Evolutionary conservation across 2,888 invertebrate species (phyloP), one percentile per base, ranked within the genome.

Genomic region (Leptinotarsa rubiginosa): DNA sequence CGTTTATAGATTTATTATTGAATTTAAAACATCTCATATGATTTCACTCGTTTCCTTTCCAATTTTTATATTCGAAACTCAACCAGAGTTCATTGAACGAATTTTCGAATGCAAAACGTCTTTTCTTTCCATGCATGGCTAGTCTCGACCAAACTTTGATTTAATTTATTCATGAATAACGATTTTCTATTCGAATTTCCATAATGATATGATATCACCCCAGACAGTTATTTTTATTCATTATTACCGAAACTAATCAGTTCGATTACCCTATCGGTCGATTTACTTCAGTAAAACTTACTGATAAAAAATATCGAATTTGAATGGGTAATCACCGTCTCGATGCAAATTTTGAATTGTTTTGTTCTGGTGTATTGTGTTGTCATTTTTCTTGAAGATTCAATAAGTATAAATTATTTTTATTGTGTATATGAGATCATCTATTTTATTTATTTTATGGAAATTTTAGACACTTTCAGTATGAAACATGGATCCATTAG

Each of bases 31-130:
- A 41, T 12, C 41, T 41, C 10, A 10, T 2, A 41, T 41, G 10
- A 41, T 41, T 41, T 2, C 10, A 41, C 41, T 41, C 3, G 10
- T 41, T 41, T 41, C 10, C 2, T 41, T 41, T 41, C 41, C 2
- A 10, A 10, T 41, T 41, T 10, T 41, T 7, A 2, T 10, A 41
- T 41, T 41, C 3, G 41, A 41, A 41, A 41, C 41, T 12, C 41
- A 41, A 41, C 41, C 0, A 10, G 10, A 41, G 41, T 10, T 41
- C 41, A 41, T 41, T 3, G 76, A 78, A 78, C 80, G 82, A 83
- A 82, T 83, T 83, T 83, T 83, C 47, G 10, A n/a, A 47, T 47
- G 22, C 10, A 47, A 22, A 59, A 47, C 20, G 15, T 41, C 41
- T 50, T 50, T 50, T 25, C 41, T 50, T 50, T 50, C n/a, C 47